These are phyloP conservation scores for Mastomys coucha DNA, from an alignment of 2,113 vertebrate genomes.

Conservation along the genomic window DNA sequence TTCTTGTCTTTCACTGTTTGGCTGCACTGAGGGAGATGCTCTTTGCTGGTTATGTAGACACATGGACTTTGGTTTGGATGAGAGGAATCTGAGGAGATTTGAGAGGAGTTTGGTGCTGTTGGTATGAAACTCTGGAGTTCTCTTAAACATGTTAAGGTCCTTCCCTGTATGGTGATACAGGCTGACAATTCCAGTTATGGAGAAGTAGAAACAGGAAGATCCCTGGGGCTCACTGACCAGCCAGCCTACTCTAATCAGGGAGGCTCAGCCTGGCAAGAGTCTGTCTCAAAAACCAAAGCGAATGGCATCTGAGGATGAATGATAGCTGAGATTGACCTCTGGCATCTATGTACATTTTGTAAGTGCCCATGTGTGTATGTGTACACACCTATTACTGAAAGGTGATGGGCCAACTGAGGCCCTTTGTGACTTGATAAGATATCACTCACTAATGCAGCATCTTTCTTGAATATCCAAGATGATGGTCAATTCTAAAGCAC, in stretches of 20 bases:
- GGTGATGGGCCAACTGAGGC: not conserved
- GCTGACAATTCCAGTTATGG: too few species aligned
- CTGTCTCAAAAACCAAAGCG: not conserved
- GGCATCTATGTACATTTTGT: not conserved
- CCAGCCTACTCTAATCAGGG: not conserved
- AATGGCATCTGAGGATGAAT: not conserved
- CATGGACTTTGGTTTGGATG: not conserved
- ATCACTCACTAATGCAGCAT: not conserved
- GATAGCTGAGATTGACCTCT: not conserved
- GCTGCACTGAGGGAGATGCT: not conserved
- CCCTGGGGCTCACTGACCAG: not conserved
- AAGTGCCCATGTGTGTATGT: not conserved
- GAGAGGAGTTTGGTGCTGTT: slow-evolving; percentile 27
- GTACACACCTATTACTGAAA: not conserved
- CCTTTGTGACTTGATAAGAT: not conserved
- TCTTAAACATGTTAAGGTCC: slow-evolving; percentile 53
- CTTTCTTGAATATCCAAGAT: slow-evolving; percentile 17
- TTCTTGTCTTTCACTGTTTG: too few species aligned
- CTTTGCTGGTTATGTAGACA: not conserved
- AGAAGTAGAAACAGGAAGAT: not conserved
- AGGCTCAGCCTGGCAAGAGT: not conserved
- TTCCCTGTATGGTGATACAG: not conserved
- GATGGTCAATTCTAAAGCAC: not conserved
- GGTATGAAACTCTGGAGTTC: slow-evolving; percentile 43
- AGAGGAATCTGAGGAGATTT: not conserved